These are phyloP conservation scores for Campylomormyrus tamandua DNA, from an alignment of 2,113 vertebrate genomes.

Conservation along the genomic window DNA sequence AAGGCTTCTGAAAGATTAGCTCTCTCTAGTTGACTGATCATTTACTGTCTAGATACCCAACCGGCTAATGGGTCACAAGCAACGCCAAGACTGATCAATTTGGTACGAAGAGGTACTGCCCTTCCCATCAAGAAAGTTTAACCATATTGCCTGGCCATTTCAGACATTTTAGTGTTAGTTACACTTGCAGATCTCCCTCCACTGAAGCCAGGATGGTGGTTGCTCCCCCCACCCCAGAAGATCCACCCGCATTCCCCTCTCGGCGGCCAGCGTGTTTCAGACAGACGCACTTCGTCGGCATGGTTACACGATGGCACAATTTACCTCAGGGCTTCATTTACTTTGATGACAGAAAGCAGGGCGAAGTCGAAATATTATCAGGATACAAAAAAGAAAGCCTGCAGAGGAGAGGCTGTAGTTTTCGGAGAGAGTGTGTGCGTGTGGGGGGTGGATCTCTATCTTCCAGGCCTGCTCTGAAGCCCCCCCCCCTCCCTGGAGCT, in stretches of 20 bases:
- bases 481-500: conserved; percentile 45
- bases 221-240: background rate
- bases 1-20: background rate
- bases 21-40: background rate
- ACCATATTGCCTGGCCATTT: background rate
- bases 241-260: background rate
- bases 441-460: background rate
- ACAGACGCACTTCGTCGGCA: background rate
- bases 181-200: background rate
- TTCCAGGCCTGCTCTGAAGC: background rate
- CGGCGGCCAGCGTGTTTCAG: background rate
- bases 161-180: background rate
- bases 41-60: background rate
- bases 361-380: background rate
- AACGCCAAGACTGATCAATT: background rate
- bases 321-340: background rate
- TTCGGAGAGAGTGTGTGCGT: background rate
- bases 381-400: background rate
- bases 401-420: background rate
- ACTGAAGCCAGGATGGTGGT: background rate
- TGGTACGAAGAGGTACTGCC: background rate
- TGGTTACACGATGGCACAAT: background rate
- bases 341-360: background rate
- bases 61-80: background rate
- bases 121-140: background rate